A percentile compares a stretch with the other conserved stretches of the same genome.
phyloP scores from a whole-genome alignment of 1,140 invertebrate genomes.

The Conus ventricosus region DNA sequence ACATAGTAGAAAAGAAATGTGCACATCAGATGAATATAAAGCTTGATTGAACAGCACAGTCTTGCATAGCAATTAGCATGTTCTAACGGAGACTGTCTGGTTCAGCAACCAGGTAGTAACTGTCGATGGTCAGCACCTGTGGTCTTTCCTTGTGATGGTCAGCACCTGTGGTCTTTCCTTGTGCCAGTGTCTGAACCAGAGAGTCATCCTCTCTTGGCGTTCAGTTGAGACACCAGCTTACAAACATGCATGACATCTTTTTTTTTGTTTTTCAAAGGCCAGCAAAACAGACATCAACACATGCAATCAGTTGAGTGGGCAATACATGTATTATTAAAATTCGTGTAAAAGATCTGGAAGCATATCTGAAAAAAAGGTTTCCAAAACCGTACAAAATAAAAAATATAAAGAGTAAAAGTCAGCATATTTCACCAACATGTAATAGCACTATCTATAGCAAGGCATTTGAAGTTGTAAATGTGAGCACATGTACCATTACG shows the following conservation, averaged over 20 bases:
- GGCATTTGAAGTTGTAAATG: not conserved
- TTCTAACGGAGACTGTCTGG: not conserved
- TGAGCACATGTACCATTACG: not conserved
- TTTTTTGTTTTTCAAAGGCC: no score
- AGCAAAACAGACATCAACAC: not conserved
- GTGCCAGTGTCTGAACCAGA: not conserved
- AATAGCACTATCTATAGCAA: not conserved
- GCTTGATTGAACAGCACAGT: not conserved
- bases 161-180: not conserved
- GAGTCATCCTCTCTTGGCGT: not conserved
- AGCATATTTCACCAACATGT: not conserved
- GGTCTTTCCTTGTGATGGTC: not conserved
- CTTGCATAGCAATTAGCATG: not conserved
- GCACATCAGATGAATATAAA: not conserved
- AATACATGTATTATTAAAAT: not conserved
- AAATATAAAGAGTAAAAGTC: not conserved
- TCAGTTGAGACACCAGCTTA: not conserved
- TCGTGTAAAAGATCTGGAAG: constrained; percentile 1
- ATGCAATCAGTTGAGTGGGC: not conserved
- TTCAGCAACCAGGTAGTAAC: not conserved
- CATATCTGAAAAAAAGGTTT: constrained; percentile 4
- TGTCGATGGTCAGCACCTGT: not conserved
- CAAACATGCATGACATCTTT: not conserved
- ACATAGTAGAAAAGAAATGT: no score
- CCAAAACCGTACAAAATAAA: not conserved